phyloP scores from a whole-genome alignment of 2,797 vertebrate genomes.

The Gastrophryne carolinensis region DNA sequence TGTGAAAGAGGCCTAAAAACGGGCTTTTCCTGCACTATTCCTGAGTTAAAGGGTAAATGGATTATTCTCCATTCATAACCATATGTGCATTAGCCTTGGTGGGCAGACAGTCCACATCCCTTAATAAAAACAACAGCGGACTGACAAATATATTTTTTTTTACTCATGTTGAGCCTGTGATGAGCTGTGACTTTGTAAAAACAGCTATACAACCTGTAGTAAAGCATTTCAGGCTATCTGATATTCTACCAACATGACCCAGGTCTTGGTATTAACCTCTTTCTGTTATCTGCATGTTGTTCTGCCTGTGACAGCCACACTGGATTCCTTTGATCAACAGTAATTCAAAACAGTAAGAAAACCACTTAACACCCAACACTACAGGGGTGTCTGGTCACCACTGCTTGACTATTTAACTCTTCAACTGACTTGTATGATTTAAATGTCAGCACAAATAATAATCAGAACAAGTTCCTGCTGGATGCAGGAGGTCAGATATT shows the following conservation, averaged over 20 bases:
- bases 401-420: slow-evolving; percentile 11
- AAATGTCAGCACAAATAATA: slow-evolving; percentile 30
- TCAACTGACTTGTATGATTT: background rate
- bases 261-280: slow-evolving; percentile 21
- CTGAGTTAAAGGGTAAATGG: too few relatives aligned
- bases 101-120: background rate
- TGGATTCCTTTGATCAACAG: slow-evolving; percentile 39
- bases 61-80: too few relatives aligned
- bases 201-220: background rate
- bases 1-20: too few relatives aligned
- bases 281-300: slow-evolving; percentile 31
- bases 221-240: slow-evolving; percentile 17
- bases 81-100: too few relatives aligned
- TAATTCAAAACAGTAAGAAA: slow-evolving; percentile 41
- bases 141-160: background rate
- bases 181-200: slow-evolving; percentile 36
- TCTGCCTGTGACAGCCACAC: slow-evolving; percentile 26
- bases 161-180: background rate
- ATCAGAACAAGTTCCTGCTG: slow-evolving; percentile 7
- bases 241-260: slow-evolving; percentile 36
- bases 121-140: background rate
- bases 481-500: slow-evolving; percentile 6
- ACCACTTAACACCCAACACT: slow-evolving; percentile 13
- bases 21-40: too few relatives aligned
- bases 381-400: slow-evolving; percentile 13